Evolutionary conservation across 92 coral and sea anemone species (phyloP).

Genomic region (Paramuricea clavata): DNA sequence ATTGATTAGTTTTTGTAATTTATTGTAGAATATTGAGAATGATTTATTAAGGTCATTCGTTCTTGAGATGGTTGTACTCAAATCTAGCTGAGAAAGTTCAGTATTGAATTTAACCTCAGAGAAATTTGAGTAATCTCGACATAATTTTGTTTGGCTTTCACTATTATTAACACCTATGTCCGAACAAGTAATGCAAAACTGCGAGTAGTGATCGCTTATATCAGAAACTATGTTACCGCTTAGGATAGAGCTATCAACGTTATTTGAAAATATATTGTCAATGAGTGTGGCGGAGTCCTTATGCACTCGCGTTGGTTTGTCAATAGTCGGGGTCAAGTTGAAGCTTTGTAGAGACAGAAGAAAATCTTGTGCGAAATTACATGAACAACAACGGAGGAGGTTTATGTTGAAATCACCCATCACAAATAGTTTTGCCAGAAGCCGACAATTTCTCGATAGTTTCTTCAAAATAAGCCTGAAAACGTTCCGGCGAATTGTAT

Average conservation of each 20-base stretch:
- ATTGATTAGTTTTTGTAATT: constrained; percentile 46
- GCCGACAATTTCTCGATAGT: constrained; percentile 49
- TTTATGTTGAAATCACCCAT: constrained; percentile 67
- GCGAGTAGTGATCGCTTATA: constrained; percentile 62
- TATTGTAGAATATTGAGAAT: constrained; percentile 1
- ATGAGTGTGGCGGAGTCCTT: constrained; percentile 63
- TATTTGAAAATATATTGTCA: constrained; percentile 61
- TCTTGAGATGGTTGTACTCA: background rate
- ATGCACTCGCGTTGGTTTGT: constrained; percentile 66
- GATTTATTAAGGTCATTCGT: background rate
- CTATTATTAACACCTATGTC: background rate
- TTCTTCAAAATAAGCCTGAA: constrained; percentile 59
- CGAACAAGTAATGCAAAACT: constrained; percentile 53
- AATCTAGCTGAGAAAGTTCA: constrained; percentile 41
- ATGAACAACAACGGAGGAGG: constrained; percentile 32
- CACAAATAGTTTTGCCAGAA: constrained; percentile 57
- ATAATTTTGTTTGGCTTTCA: constrained; percentile 2
- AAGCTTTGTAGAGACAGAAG: constrained; percentile 49
- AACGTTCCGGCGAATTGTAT: constrained; percentile 65
- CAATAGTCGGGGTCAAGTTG: constrained; percentile 53
- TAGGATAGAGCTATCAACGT: constrained; percentile 24
- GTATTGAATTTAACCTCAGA: constrained; percentile 38
- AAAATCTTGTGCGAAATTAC: constrained; percentile 31
- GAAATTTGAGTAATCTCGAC: constrained; percentile 42
- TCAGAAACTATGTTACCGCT: constrained; percentile 72